These are phyloP conservation scores for Scaptomyza graminum DNA, from an alignment of 1,140 invertebrate genomes.

Conservation along the genomic window DNA sequence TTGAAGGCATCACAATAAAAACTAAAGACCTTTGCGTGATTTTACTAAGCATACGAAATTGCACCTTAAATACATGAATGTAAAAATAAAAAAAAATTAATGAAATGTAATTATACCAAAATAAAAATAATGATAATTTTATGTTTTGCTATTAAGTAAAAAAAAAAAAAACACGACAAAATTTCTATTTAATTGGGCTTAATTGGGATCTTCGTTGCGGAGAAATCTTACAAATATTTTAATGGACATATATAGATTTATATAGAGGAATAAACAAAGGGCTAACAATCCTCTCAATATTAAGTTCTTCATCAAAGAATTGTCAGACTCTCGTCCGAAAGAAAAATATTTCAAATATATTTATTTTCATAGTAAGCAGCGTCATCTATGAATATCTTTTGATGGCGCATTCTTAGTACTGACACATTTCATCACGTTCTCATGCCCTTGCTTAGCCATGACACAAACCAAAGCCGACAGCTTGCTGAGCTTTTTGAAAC, in stretches of 20 bases:
- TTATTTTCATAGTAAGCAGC: background rate
- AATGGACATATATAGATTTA: too few relatives aligned
- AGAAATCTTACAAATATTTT: too few relatives aligned
- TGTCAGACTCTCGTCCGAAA: too few relatives aligned
- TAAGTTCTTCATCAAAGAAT: too few relatives aligned
- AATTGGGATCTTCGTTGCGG: background rate
- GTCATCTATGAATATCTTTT: slow-evolving; percentile 9
- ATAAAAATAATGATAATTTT: slow-evolving; percentile 72
- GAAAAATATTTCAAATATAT: too few relatives aligned
- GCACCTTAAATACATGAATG: slow-evolving; percentile 50
- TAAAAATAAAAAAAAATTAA: slow-evolving; percentile 58
- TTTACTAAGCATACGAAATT: slow-evolving; percentile 66
- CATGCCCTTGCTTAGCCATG: background rate
- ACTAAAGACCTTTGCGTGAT: slow-evolving; percentile 72
- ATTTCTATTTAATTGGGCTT: slow-evolving; percentile 6
- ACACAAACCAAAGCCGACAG: slow-evolving; percentile 7
- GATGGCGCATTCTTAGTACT: background rate
- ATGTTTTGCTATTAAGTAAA: slow-evolving; percentile 76
- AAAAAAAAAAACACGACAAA: slow-evolving; percentile 47
- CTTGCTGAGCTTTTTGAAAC: background rate
- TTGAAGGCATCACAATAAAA: slow-evolving; percentile 72
- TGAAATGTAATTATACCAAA: slow-evolving; percentile 79
- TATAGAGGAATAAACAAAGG: too few relatives aligned
- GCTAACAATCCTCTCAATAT: too few relatives aligned
- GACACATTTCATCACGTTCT: too few relatives aligned